These are phyloP conservation scores for Tetropium fuscum DNA, from an alignment of 2,888 invertebrate genomes.

Conservation along the genomic window DNA sequence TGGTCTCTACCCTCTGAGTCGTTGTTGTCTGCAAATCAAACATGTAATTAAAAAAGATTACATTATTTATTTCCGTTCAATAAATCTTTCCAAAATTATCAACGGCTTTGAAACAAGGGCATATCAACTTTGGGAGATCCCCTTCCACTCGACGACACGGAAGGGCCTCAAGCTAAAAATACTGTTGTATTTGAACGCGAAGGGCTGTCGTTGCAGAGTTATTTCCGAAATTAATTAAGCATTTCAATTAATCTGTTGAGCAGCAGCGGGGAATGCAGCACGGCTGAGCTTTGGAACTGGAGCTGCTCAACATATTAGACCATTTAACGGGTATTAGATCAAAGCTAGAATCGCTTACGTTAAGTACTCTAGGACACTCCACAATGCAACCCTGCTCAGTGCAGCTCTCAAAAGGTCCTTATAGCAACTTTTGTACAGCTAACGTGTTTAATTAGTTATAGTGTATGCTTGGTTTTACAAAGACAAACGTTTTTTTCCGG, in stretches of 20 bases:
- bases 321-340: constrained; percentile 46
- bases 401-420: constrained; percentile 22
- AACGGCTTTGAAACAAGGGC: too few relatives aligned
- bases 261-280: constrained; percentile 41
- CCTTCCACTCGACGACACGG: too few relatives aligned
- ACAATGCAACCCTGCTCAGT: constrained; percentile 34
- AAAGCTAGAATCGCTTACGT: constrained; percentile 42
- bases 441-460: constrained; percentile 44
- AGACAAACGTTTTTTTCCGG: constrained; percentile 38
- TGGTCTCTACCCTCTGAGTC: too few relatives aligned
- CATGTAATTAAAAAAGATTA: too few relatives aligned
- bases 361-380: constrained; percentile 45
- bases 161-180: constrained; percentile 32
- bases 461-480: constrained; percentile 33
- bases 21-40: too few relatives aligned
- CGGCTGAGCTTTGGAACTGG: constrained; percentile 35
- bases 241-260: constrained; percentile 49
- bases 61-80: too few relatives aligned
- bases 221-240: constrained; percentile 51
- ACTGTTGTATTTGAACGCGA: constrained; percentile 35
- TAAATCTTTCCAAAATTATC: too few relatives aligned
- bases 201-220: constrained; percentile 43
- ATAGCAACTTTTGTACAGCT: constrained; percentile 8
- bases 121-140: too few relatives aligned
- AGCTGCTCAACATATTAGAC: constrained; percentile 53